Evolutionary conservation across 2,888 invertebrate species (phyloP).

Genomic region (Syrphus vitripennis): DNA sequence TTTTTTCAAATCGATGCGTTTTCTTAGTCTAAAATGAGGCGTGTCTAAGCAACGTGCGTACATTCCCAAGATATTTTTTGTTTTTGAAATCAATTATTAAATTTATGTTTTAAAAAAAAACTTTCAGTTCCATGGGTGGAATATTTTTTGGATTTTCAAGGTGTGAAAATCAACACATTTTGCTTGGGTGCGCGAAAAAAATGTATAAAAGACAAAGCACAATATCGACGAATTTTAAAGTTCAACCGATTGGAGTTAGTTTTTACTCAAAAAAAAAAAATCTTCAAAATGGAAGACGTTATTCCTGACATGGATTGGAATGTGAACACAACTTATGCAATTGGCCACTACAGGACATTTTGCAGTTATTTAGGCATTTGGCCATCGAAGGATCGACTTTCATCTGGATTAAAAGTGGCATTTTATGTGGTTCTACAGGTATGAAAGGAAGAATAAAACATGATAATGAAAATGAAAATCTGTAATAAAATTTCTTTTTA

Average conservation of each 20-base stretch:
- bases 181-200: not conserved
- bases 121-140: not conserved
- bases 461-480: too few relatives aligned
- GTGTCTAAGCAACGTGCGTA: not conserved
- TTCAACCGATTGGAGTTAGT: not conserved
- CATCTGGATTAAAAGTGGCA: not conserved
- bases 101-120: not conserved
- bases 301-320: not conserved
- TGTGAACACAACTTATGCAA: not conserved
- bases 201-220: not conserved
- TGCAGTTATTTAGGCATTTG: slow-evolving; percentile 1
- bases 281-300: not conserved
- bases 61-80: not conserved
- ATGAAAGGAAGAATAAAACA: not conserved
- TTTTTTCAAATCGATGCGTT: too few relatives aligned
- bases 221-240: not conserved
- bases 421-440: not conserved
- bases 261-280: not conserved
- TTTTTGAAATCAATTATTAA: not conserved
- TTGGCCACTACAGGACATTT: not conserved
- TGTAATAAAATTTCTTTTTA: not conserved
- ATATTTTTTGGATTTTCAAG: not conserved
- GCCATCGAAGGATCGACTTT: not conserved
- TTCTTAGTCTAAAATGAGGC: too few relatives aligned
- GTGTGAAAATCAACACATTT: not conserved